A percentile compares a stretch with the other conserved stretches of the same genome.
phyloP scores from a whole-genome alignment of 2,888 invertebrate genomes.

The Morpho deidamia region DNA sequence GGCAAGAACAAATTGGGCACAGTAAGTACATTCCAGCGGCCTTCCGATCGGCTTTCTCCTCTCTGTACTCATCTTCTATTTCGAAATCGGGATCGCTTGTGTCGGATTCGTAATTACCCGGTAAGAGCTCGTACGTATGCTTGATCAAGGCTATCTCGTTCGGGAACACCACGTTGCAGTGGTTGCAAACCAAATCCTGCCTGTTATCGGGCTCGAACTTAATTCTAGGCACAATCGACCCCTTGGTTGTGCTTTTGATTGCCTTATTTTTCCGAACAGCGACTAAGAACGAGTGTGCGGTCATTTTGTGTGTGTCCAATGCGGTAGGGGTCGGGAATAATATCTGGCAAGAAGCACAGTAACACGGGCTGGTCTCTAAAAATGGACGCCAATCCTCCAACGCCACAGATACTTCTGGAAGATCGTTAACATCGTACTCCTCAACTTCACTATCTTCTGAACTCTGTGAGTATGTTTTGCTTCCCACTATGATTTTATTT shows the following conservation, averaged over 20 bases:
- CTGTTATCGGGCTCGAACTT: slow-evolving; percentile 7
- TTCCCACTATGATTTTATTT: slow-evolving; percentile 20
- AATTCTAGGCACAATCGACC: background rate
- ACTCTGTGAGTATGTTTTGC: slow-evolving; percentile 1
- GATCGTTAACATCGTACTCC: background rate
- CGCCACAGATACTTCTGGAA: slow-evolving; percentile 13
- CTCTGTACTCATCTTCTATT: background rate
- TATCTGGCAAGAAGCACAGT: slow-evolving; percentile 20
- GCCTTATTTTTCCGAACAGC: slow-evolving; percentile 21
- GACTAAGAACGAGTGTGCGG: slow-evolving; percentile 22
- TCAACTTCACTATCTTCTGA: background rate
- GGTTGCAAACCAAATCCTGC: slow-evolving; percentile 13
- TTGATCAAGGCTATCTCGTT: slow-evolving; percentile 18
- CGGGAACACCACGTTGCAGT: slow-evolving; percentile 22
- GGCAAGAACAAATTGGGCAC: slow-evolving; percentile 14
- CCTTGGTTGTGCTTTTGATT: slow-evolving; percentile 23
- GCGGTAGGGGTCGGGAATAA: slow-evolving; percentile 23
- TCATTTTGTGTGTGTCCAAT: slow-evolving; percentile 23
- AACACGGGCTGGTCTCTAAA: slow-evolving; percentile 13
- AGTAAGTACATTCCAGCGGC: background rate
- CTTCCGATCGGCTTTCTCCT: background rate
- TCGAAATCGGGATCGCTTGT: slow-evolving; percentile 3
- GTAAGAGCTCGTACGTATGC: slow-evolving; percentile 22
- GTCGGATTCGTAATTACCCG: slow-evolving; percentile 6
- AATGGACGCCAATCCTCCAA: slow-evolving; percentile 18